phyloP scores from a whole-genome alignment of 2,113 vertebrate species.

The Ciconia maguari region DNA sequence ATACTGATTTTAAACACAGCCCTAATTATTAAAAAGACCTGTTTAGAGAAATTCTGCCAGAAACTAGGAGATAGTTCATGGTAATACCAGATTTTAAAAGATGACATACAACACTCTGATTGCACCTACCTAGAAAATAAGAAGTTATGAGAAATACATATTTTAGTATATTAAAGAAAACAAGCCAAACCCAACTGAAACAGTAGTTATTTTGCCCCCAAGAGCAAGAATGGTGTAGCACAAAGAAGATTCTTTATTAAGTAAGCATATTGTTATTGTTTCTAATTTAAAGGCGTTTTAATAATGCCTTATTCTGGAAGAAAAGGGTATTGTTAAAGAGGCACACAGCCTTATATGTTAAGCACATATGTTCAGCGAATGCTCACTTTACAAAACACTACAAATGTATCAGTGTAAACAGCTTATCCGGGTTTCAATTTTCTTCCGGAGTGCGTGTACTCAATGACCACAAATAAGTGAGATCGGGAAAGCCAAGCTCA shows the following conservation, averaged over 20 bases:
- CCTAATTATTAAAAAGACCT: background rate
- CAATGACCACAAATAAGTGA: background rate
- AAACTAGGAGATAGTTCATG: rapidly evolving
- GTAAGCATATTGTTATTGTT: rapidly evolving
- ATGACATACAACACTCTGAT: background rate
- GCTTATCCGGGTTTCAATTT: rapidly evolving
- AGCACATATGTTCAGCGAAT: background rate
- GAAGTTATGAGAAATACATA: rapidly evolving
- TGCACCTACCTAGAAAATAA: background rate
- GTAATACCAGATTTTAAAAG: rapidly evolving
- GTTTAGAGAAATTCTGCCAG: background rate
- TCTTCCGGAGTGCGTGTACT: rapidly evolving
- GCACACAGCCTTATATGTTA: background rate
- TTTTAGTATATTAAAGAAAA: background rate
- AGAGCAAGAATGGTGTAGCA: rapidly evolving
- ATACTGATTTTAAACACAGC: rapidly evolving
- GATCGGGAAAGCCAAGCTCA: rapidly evolving
- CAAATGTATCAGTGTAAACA: background rate
- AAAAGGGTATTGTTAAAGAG: background rate
- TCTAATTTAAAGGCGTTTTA: background rate
- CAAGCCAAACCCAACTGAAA: background rate
- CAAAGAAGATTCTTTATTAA: background rate
- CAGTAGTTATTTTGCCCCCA: background rate
- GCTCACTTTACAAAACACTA: background rate
- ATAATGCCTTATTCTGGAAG: rapidly evolving